Conservation (phyloP, 2,113 vertebrate genomes). For the Rhinichthys klamathensis region DNA sequence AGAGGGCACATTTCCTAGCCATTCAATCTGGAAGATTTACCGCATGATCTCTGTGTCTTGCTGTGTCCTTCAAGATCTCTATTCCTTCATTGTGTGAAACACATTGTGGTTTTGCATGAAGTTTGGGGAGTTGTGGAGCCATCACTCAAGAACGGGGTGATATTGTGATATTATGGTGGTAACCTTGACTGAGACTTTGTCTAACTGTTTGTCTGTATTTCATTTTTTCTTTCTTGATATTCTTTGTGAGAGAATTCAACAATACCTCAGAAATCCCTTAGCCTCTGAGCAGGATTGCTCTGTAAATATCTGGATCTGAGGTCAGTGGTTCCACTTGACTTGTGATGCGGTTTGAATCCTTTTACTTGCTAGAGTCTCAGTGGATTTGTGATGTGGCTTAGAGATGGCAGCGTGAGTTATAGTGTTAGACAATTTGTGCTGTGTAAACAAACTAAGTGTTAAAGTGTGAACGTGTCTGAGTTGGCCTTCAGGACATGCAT, state of each 20-base stretch:
- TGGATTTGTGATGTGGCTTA: slow-evolving; percentile 15
- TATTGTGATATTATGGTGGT: background rate
- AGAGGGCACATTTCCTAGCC: background rate
- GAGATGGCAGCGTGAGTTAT: slow-evolving; percentile 24
- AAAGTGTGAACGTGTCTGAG: background rate
- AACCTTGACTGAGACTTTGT: background rate
- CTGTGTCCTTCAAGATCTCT: background rate
- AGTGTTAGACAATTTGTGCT: slow-evolving; percentile 32
- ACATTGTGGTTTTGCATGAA: background rate
- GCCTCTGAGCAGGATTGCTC: background rate
- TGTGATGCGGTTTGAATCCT: background rate
- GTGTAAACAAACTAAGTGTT: slow-evolving; percentile 36
- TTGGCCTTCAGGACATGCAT: background rate
- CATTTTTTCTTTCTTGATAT: background rate
- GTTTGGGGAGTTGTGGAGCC: background rate
- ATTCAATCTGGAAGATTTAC: background rate
- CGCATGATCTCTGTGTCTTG: background rate
- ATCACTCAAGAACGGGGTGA: background rate
- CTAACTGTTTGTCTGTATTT: background rate
- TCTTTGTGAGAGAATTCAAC: background rate
- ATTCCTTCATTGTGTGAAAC: background rate
- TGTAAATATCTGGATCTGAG: background rate
- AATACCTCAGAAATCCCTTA: background rate
- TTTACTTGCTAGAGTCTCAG: background rate
- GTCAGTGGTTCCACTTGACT: background rate